Evolutionary conservation across 2,888 invertebrate genomes (phyloP).

Genomic region (Spodoptera littoralis): DNA sequence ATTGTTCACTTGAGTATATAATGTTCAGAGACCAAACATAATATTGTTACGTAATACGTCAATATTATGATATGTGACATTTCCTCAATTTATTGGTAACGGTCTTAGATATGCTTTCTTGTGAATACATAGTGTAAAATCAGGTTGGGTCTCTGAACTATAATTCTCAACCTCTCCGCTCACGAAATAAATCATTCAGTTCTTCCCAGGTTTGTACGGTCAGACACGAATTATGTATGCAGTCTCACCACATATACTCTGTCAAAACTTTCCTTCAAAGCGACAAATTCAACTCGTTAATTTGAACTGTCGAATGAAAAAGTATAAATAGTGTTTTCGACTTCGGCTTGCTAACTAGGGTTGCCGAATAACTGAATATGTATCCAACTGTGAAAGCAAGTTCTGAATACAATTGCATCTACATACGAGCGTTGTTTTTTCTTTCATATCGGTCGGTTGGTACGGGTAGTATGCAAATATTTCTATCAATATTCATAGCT

Average conservation of each 20-base stretch:
- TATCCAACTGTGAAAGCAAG: slow-evolving; percentile 49
- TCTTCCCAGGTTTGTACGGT: neutral
- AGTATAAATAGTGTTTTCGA: slow-evolving; percentile 36
- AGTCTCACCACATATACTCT: slow-evolving; percentile 1
- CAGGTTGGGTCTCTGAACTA: neutral
- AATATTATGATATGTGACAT: too few relatives aligned
- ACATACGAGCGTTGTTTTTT: slow-evolving; percentile 63
- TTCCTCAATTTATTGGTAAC: too few relatives aligned
- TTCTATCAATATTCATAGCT: slow-evolving; percentile 82
- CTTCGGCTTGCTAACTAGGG: slow-evolving; percentile 51
- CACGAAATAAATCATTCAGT: slow-evolving; percentile 5
- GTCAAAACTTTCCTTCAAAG: slow-evolving; percentile 18
- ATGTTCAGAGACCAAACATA: neutral
- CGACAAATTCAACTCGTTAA: slow-evolving; percentile 31
- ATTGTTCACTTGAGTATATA: neutral
- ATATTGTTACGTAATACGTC: neutral
- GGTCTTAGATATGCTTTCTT: too few relatives aligned
- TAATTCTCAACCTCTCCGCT: neutral
- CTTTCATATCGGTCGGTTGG: slow-evolving; percentile 65
- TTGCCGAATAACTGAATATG: slow-evolving; percentile 54
- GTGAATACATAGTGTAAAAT: too few relatives aligned
- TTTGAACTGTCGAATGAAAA: slow-evolving; percentile 40
- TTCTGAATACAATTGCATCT: slow-evolving; percentile 54
- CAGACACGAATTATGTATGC: neutral
- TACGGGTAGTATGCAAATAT: slow-evolving; percentile 78